Evolutionary conservation across 2,888 invertebrate species (phyloP).

Genomic region (Euphydryas editha): DNA sequence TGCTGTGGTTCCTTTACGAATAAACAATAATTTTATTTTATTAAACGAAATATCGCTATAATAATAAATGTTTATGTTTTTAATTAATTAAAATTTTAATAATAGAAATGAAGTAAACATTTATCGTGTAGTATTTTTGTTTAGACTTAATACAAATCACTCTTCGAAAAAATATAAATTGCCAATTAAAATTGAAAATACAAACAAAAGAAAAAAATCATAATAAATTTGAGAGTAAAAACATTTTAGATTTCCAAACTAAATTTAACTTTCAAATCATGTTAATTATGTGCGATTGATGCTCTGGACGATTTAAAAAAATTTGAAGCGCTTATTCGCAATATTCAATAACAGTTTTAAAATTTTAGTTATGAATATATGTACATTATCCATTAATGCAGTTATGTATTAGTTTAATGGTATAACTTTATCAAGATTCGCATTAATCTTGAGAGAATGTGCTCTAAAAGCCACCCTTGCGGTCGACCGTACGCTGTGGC

Average conservation of each 20-base stretch:
- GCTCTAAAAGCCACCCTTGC: constrained; percentile 14
- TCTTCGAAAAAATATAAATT: neutral
- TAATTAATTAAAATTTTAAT: neutral
- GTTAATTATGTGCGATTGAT: neutral
- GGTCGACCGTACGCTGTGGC: constrained; percentile 11
- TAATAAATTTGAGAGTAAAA: neutral
- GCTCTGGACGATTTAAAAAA: neutral
- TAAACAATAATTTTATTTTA: too few relatives aligned
- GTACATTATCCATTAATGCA: neutral
- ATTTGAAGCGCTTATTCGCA: too few relatives aligned
- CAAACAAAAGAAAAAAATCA: neutral
- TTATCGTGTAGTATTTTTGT: neutral
- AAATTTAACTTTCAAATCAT: neutral
- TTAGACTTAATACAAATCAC: neutral
- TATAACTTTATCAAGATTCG: constrained; percentile 4
- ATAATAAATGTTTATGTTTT: neutral
- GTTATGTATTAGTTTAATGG: neutral
- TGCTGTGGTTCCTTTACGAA: too few relatives aligned
- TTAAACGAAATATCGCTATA: neutral
- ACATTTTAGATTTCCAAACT: neutral
- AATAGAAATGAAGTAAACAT: neutral
- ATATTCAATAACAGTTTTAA: neutral
- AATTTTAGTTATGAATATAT: neutral
- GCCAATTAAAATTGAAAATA: neutral
- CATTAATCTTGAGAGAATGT: constrained; percentile 28